A percentile compares a stretch with the other conserved stretches of the same genome.
Evolutionary conservation across 1,140 invertebrate genomes (phyloP).

Genomic region (Campoletis sonorensis): DNA sequence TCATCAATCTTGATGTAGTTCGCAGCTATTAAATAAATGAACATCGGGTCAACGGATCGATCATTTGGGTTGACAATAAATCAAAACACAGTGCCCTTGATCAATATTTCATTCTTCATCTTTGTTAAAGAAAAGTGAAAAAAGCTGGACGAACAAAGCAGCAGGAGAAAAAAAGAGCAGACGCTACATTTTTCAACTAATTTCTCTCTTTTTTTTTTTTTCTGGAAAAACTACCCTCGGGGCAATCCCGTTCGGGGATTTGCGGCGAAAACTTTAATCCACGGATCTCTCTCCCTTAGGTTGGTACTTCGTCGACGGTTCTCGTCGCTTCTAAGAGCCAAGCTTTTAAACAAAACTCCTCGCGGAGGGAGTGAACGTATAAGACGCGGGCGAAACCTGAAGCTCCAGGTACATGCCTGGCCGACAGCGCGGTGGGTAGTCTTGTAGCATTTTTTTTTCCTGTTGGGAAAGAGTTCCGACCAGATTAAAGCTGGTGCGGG

Average conservation of each 20-base stretch:
- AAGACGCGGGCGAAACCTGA: neutral
- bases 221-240: neutral
- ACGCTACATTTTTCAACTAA: neutral
- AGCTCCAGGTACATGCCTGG: neutral
- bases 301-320: neutral
- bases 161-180: neutral
- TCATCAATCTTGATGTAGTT: neutral
- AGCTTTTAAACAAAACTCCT: conserved; percentile 25
- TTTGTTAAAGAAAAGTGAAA: neutral
- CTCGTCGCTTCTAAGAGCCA: conserved; percentile 1
- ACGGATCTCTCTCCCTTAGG: neutral
- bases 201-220: neutral
- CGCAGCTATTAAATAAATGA: neutral
- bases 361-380: neutral
- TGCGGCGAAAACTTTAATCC: conserved; percentile 39
- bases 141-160: neutral
- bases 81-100: neutral
- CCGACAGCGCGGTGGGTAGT: too few species aligned
- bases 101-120: neutral
- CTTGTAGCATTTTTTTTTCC: too few species aligned
- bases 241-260: conserved; percentile 38
- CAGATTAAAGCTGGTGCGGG: too few species aligned
- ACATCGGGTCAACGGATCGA: neutral
- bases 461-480: too few species aligned
- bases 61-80: neutral